A percentile compares a stretch with the other conserved stretches of the same genome.
Evolutionary conservation across 2,888 invertebrate genomes (phyloP).

Genomic region (Microctonus hyperodae): DNA sequence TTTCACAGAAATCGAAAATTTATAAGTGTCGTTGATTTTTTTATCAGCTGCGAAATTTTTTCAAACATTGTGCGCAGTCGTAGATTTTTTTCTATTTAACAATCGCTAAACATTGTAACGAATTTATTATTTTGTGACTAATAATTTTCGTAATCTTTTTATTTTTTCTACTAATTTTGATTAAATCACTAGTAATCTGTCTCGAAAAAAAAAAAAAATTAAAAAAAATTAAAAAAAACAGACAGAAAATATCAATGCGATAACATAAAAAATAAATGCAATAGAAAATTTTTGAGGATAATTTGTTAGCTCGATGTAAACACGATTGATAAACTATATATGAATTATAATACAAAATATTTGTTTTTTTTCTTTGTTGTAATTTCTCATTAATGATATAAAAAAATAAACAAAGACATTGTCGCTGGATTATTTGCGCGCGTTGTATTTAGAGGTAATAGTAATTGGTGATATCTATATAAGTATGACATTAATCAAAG

Average conservation of each 20-base stretch:
- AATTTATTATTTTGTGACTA: not conserved
- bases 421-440: not conserved
- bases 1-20: not conserved
- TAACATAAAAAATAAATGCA: not conserved
- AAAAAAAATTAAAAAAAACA: too few relatives aligned
- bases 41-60: not conserved
- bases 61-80: not conserved
- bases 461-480: conserved; percentile 19
- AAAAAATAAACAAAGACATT: not conserved
- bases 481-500: conserved; percentile 12
- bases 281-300: not conserved
- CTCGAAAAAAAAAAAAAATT: too few relatives aligned
- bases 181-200: not conserved
- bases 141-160: not conserved
- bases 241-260: not conserved
- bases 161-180: not conserved
- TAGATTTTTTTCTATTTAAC: not conserved
- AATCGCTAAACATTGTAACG: not conserved
- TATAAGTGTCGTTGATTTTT: not conserved
- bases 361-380: not conserved
- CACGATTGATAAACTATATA: not conserved
- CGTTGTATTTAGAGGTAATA: conserved; percentile 15
- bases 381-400: not conserved
- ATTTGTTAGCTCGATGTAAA: not conserved
- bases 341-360: not conserved